Evolutionary conservation across 2,797 vertebrate genomes (phyloP), one percentile per base, ranked within the genome.

Genomic region (Heterohyrax brucei): DNA sequence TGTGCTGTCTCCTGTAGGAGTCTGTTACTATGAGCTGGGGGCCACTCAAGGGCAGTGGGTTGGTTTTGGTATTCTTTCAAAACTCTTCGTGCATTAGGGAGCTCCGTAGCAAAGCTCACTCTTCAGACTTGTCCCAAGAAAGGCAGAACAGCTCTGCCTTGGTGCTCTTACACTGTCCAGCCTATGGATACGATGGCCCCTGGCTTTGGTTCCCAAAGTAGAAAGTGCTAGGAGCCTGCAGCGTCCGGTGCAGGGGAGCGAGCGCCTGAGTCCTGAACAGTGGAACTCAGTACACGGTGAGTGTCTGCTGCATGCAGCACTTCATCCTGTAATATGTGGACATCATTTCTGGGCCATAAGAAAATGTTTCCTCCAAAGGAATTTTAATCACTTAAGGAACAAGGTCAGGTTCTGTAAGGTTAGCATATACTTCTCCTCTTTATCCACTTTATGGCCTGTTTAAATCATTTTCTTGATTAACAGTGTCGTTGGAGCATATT

Each of bases 391-490:
- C 76, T 93, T 92, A 90, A 70, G 85, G 95, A n/a, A 84, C 64
- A 93, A 97, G 48, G 53, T 95, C 92, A 33, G 92, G 92, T 50
- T 95, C 83, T 62, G 68, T 86, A 83, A 94, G 53, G 80, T 94
- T 92, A 73, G n/a, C n/a, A 33, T 50, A 84, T 96, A 96, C 95
- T 93, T 97, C 96, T 98, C 81, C 70, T 95, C 68, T 87, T 96
- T 79, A 94, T 92, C 61, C 84, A 92, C 83, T 96, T 97, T 95
- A 79, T 91, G 95, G 64, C 56, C 61, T 91, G 94, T 96, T 98
- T 95, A 97, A 97, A 91, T 92, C 95, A 93, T 97, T 97, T 98
- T 72, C 93, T 97, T 83, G 94, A 98, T 97, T 96, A 94, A 98
- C 94, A 96, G 87, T 96, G 87, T 97, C 97, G 92, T 95, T 96